A percentile compares a stretch with the other conserved stretches of the same genome.
These are phyloP conservation scores for Heliconius cydno DNA, from an alignment of 2,888 invertebrate genomes.

Conservation along the genomic window DNA sequence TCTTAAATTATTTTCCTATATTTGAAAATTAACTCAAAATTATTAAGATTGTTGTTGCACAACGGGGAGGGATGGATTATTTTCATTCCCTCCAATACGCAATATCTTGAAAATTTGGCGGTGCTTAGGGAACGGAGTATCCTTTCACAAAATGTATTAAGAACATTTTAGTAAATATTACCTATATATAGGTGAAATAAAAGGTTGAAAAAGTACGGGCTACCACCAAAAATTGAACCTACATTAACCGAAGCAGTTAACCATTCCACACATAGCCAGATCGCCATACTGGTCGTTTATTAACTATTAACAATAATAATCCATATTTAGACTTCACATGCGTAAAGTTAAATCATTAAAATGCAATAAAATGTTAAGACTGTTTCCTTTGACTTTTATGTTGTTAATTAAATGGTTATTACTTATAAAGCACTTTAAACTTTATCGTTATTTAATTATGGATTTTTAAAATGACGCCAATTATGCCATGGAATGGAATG, in stretches of 20 bases:
- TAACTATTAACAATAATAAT: neutral
- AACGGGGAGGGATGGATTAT: no score
- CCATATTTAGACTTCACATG: conserved; percentile 6
- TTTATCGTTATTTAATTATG: conserved; percentile 9
- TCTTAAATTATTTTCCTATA: neutral
- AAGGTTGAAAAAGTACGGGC: no score
- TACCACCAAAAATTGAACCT: neutral
- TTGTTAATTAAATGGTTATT: conserved; percentile 19
- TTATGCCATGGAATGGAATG: neutral
- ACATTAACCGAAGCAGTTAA: neutral
- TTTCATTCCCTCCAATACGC: no score
- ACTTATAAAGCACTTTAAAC: conserved; percentile 3
- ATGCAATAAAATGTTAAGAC: conserved; percentile 21
- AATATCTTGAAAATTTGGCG: no score
- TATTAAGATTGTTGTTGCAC: no score
- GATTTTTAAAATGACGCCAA: neutral
- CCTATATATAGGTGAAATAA: no score
- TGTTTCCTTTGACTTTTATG: conserved; percentile 25
- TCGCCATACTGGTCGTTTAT: neutral
- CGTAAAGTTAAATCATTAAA: conserved; percentile 27
- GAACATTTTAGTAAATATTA: no score
- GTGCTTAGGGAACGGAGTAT: no score
- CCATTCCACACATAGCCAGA: neutral
- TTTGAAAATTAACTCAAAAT: no score
- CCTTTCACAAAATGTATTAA: no score